Conservation (phyloP, 2,888 invertebrate genomes). For the Torymus aiolomorphi region DNA sequence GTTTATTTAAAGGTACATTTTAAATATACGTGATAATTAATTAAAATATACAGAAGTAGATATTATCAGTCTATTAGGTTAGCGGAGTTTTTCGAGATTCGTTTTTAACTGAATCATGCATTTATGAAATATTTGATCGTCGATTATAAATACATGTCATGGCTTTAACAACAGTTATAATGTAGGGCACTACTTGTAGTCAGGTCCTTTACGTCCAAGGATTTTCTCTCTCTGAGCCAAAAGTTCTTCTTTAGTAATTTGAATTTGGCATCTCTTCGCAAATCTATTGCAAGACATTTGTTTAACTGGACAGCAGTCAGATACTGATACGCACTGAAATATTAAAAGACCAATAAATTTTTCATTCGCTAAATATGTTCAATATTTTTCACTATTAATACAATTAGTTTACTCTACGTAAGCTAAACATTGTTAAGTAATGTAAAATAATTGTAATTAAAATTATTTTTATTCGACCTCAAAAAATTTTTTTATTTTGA, state of each 20-base stretch:
- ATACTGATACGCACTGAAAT: constrained; percentile 63
- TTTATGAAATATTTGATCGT: not conserved
- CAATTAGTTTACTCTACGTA: no score
- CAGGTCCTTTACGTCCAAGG: constrained; percentile 63
- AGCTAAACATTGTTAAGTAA: no score
- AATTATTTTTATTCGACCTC: not conserved
- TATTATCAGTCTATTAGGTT: constrained; percentile 33
- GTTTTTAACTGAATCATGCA: not conserved
- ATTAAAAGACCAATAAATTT: not conserved
- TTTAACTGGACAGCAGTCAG: constrained; percentile 61
- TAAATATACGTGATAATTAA: not conserved
- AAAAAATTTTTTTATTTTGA: constrained; percentile 1
- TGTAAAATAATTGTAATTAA: no score
- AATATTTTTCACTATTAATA: no score
- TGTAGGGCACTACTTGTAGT: constrained; percentile 56
- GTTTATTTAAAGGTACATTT: constrained; percentile 29
- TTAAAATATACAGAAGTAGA: constrained; percentile 2
- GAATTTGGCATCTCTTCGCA: constrained; percentile 71
- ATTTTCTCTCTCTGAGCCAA: constrained; percentile 67
- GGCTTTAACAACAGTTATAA: not conserved
- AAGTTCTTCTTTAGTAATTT: constrained; percentile 68
- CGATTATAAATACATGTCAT: not conserved
- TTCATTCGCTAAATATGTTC: no score
- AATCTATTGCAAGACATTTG: constrained; percentile 64
- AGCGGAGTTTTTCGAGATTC: constrained; percentile 15